Base-by-base conservation (phyloP, 2,113 vertebrate species). In the Columbina picui region DNA sequence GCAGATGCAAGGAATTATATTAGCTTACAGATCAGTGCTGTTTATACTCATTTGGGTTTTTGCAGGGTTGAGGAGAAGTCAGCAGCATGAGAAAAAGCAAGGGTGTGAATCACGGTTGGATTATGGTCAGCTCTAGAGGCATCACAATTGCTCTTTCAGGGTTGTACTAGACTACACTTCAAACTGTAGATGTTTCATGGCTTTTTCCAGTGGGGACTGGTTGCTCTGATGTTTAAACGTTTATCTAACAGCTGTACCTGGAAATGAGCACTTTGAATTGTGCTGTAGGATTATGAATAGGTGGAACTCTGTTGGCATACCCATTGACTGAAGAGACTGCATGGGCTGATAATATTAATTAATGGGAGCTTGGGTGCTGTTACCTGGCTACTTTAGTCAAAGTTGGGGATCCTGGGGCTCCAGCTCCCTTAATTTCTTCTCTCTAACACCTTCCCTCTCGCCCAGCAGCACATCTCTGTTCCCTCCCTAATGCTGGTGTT, bases 21-120 rank as follows among this genome's bases (percentile, higher is more conserved):
- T 82, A 49, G 32, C 14, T 41, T 60, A 43, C 0, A 0, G 20
- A 43, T 67, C 47, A 12, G 57, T 25, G 38, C 15, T 0, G 0
- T 36, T 64, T 52, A 11, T 43, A 22, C 39, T 59, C 3, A 15
- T 59, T 15, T 71, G 30, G 32, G 32, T 7, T 49, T 83, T 56
- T 60, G 23, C 32, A 67, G 12, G 29, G 12, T 12, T 41, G 30
- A 63, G n/a, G n/a, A 50, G 53, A 45, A 50, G 18, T 68, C 45
- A 55, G 26, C 41, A 59, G 30, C 18, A 7, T 67, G 53, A 68
- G 39, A 17, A 36, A 73, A 56, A 15, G 45, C 26, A 49, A 50
- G 70, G 47, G 59, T 41, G n/a, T 39, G 82, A 59, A 14, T 59
- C 38, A 53, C 7, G 27, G 14, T 20, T 76, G 68, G 27, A 52